Conservation (phyloP, 2,888 invertebrate genomes). For the Clanis bilineata region DNA sequence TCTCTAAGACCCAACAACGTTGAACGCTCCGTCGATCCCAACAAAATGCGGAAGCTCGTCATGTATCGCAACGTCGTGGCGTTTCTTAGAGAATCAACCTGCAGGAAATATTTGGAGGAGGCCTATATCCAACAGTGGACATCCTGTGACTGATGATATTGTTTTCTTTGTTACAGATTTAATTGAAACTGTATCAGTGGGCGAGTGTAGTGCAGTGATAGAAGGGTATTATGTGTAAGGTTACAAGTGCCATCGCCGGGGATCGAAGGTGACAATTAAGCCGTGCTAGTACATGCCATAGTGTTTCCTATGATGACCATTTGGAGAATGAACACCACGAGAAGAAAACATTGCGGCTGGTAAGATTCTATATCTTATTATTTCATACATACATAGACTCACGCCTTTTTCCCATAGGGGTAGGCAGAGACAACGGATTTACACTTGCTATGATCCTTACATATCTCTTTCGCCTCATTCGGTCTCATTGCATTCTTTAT, state of each 20-base stretch:
- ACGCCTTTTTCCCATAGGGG: no score
- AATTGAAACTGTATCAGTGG: conserved; percentile 23
- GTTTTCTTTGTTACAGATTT: conserved; percentile 45
- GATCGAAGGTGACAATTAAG: conserved; percentile 70
- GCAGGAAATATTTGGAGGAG: no score
- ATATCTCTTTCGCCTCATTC: no score
- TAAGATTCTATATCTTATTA: conserved; percentile 40
- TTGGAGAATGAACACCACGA: conserved; percentile 71
- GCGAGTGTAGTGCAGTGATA: conserved; percentile 44
- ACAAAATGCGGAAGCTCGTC: no score
- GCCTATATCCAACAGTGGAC: no score
- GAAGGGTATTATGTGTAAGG: conserved; percentile 65
- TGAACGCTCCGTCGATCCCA: no score
- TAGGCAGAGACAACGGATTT: no score
- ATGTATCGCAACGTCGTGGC: no score
- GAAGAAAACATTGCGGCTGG: conserved; percentile 73
- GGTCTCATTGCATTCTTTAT: no score
- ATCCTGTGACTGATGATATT: neutral
- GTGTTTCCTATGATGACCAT: conserved; percentile 62
- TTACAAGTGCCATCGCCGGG: conserved; percentile 36
- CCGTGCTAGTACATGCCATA: conserved; percentile 52
- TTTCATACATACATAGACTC: neutral
- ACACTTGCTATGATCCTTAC: no score
- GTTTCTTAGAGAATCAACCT: no score
- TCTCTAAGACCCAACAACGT: no score